phyloP scores from a whole-genome alignment of 2,113 vertebrate genomes.

The Proterorhinus semilunaris region DNA sequence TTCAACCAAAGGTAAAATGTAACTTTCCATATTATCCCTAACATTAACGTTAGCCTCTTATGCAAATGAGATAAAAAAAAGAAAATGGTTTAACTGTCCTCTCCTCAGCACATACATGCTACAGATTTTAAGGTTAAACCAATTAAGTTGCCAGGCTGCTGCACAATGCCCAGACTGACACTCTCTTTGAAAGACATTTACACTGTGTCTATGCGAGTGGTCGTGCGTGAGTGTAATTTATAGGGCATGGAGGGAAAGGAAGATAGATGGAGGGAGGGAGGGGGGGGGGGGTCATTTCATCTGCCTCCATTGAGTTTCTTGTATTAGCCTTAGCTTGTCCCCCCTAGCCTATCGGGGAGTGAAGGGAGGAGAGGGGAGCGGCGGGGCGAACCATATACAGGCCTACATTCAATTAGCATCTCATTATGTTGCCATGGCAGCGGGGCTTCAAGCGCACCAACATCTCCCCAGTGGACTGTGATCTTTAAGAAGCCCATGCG shows the following conservation, averaged over 20 bases:
- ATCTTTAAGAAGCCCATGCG: slow-evolving; percentile 33
- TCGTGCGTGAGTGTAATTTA: slow-evolving; percentile 57
- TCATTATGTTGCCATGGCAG: slow-evolving; percentile 86
- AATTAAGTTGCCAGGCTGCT: slow-evolving; percentile 53
- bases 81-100: slow-evolving; percentile 13
- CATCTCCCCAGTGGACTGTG: slow-evolving; percentile 73
- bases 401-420: slow-evolving; percentile 86
- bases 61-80: slow-evolving; percentile 18
- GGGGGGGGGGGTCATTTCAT: not conserved
- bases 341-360: slow-evolving; percentile 45
- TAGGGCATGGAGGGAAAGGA: slow-evolving; percentile 38
- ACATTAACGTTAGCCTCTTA: slow-evolving; percentile 20
- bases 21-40: slow-evolving; percentile 9
- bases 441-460: slow-evolving; percentile 71
- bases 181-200: slow-evolving; percentile 36
- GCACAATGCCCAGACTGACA: slow-evolving; percentile 51
- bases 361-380: slow-evolving; percentile 26
- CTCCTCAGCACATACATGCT: slow-evolving; percentile 28
- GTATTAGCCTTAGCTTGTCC: slow-evolving; percentile 64
- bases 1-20: slow-evolving; percentile 16
- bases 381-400: slow-evolving; percentile 65
- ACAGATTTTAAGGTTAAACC: slow-evolving; percentile 67
- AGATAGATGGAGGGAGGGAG: not conserved
- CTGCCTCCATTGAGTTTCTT: slow-evolving; percentile 50
- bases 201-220: slow-evolving; percentile 25